phyloP scores from a whole-genome alignment of 1,140 invertebrate species.

The Lasioglossum albipes region DNA sequence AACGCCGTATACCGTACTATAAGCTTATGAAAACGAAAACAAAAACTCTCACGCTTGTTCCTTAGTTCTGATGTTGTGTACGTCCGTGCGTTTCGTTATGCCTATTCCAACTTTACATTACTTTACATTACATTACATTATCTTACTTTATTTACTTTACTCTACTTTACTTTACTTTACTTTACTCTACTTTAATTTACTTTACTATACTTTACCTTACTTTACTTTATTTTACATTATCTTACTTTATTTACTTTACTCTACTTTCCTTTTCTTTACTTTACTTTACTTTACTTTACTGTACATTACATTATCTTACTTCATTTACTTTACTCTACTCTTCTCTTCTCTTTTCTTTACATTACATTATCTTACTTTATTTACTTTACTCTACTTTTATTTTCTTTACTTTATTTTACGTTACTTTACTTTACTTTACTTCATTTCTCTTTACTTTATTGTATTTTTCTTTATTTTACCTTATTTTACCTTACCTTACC shows the following conservation, averaged over 20 bases:
- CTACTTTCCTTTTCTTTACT: too few relatives aligned
- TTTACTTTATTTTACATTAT: not conserved
- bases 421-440: too few relatives aligned
- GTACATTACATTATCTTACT: too few relatives aligned
- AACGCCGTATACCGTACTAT: conserved; percentile 16
- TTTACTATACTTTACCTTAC: conserved; percentile 3
- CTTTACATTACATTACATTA: too few relatives aligned
- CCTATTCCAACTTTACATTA: not conserved
- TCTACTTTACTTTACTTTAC: not conserved
- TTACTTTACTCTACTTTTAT: conserved; percentile 11
- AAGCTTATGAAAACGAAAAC: conserved; percentile 7
- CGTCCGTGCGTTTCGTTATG: conserved; percentile 11
- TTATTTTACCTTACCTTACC: too few relatives aligned
- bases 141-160: too few relatives aligned
- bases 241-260: too few relatives aligned
- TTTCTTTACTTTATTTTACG: not conserved
- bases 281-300: too few relatives aligned
- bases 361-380: conserved; percentile 14
- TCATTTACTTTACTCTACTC: too few relatives aligned
- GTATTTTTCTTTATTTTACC: too few relatives aligned
- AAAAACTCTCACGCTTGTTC: conserved; percentile 39
- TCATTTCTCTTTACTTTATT: too few relatives aligned
- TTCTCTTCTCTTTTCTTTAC: not conserved
- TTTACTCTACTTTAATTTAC: not conserved
- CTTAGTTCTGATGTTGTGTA: conserved; percentile 22